Conservation (phyloP, 2,113 vertebrate genomes). For the Eudyptes chrysolophus region DNA sequence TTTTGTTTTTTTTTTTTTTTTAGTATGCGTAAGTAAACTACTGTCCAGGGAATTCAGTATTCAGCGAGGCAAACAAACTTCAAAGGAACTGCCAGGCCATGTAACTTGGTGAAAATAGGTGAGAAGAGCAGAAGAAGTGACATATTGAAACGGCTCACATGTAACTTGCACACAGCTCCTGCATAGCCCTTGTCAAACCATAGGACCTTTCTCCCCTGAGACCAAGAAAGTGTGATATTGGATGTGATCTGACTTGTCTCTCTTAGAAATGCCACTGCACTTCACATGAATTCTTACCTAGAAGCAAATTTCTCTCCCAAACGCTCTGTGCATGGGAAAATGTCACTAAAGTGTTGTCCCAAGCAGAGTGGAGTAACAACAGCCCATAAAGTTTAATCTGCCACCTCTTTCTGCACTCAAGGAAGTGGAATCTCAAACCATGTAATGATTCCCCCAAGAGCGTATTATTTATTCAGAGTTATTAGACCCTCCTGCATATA, state of each 20-base stretch:
- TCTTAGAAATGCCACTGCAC: conserved; percentile 23
- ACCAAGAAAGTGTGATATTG: background rate
- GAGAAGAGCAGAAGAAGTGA: background rate
- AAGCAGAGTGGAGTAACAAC: background rate
- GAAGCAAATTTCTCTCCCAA: background rate
- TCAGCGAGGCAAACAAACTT: background rate
- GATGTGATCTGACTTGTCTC: background rate
- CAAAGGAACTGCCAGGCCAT: background rate
- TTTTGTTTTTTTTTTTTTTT: background rate
- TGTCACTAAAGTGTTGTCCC: background rate
- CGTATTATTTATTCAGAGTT: background rate
- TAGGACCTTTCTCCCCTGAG: background rate
- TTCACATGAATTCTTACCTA: background rate
- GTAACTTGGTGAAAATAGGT: background rate
- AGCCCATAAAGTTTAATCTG: background rate
- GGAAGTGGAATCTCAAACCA: conserved; percentile 1
- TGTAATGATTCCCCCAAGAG: background rate
- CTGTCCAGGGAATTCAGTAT: background rate
- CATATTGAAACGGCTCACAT: background rate
- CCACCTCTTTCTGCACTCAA: background rate
- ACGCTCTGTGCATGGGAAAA: background rate
- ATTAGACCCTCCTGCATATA: background rate
- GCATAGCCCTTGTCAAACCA: background rate
- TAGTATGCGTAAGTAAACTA: background rate
- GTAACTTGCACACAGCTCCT: background rate